A percentile compares a stretch with the other conserved stretches of the same genome.
Conservation (phyloP, 37 sponge, comb jelly and placozoan genomes). For the Halisarca cf. caerulea region DNA sequence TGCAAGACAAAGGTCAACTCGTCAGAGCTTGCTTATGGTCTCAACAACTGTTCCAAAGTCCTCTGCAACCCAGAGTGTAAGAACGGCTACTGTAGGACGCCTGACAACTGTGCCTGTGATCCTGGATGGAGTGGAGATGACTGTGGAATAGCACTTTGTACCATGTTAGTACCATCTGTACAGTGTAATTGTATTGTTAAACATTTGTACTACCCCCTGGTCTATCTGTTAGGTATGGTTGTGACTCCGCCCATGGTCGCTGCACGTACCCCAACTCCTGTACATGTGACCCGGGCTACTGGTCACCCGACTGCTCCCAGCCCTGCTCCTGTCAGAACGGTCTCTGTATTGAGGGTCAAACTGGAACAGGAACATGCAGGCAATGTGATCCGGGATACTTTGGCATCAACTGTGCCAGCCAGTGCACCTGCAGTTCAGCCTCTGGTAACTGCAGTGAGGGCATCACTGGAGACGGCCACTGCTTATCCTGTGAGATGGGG, state of each 20-base stretch:
- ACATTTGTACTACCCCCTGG: neutral
- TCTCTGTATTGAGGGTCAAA: conserved; percentile 38
- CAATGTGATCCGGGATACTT: conserved; percentile 42
- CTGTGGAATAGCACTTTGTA: conserved; percentile 51
- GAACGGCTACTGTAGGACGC: conserved; percentile 47
- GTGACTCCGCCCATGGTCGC: conserved; percentile 30
- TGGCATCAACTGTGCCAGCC: conserved; percentile 49
- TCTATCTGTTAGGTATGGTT: conserved; percentile 22
- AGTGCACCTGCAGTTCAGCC: conserved; percentile 18
- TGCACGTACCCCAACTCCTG: conserved; percentile 59
- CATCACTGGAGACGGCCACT: conserved; percentile 41
- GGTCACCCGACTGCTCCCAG: conserved; percentile 40
- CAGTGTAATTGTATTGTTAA: neutral
- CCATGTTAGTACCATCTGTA: neutral
- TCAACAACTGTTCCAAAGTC: conserved; percentile 46
- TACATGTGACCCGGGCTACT: conserved; percentile 43
- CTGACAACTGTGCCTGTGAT: conserved; percentile 53
- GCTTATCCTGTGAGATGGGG: conserved; percentile 33
- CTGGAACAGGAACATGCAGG: conserved; percentile 53
- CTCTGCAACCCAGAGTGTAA: conserved; percentile 64
- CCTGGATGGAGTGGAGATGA: conserved; percentile 41
- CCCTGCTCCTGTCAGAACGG: conserved; percentile 48
- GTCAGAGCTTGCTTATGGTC: conserved; percentile 50
- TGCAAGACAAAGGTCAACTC: conserved; percentile 32
- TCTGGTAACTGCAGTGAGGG: conserved; percentile 43